A percentile compares a stretch with the other conserved stretches of the same genome.
Evolutionary conservation across 2,113 vertebrate genomes (phyloP).

Genomic region (Sakesphorus luctuosus): DNA sequence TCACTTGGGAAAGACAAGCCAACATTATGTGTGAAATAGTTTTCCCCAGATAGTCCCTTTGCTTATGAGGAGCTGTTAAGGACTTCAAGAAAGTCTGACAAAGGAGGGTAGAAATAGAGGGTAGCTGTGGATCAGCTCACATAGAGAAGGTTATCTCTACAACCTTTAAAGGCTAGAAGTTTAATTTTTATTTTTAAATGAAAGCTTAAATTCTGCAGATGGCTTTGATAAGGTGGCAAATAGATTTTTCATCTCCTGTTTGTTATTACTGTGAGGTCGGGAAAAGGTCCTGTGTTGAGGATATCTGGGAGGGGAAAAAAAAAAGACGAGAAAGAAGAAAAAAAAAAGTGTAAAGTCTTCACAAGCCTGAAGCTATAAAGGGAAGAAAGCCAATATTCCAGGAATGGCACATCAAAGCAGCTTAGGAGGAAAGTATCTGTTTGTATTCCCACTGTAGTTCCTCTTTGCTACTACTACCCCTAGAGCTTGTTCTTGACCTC

Average conservation of each 20-base stretch:
- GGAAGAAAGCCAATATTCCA: conserved; percentile 20
- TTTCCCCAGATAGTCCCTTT: background rate
- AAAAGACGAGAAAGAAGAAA: background rate
- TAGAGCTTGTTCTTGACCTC: conserved; percentile 41
- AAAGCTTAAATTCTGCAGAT: conserved; percentile 66
- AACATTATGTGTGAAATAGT: background rate
- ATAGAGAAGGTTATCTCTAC: conserved; percentile 54
- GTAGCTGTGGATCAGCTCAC: conserved; percentile 20
- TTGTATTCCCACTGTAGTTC: conserved; percentile 36
- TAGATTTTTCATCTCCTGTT: conserved; percentile 66
- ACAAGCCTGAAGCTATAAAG: background rate
- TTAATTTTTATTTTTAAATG: conserved; percentile 65
- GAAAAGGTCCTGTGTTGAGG: background rate
- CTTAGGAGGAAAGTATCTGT: conserved; percentile 48
- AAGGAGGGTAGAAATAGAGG: background rate
- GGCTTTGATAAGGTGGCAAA: conserved; percentile 48
- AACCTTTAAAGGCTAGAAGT: conserved; percentile 57
- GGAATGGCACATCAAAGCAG: conserved; percentile 54
- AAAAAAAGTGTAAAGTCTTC: conserved; percentile 9
- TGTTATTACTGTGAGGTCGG: conserved; percentile 58
- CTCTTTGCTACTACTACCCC: conserved; percentile 18
- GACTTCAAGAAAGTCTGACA: background rate
- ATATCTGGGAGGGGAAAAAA: background rate
- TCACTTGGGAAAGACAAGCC: background rate
- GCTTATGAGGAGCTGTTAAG: background rate